Evolutionary conservation across 2,113 vertebrate genomes (phyloP), one percentile per base, ranked within the genome.

Genomic region (Ptilonorhynchus violaceus): DNA sequence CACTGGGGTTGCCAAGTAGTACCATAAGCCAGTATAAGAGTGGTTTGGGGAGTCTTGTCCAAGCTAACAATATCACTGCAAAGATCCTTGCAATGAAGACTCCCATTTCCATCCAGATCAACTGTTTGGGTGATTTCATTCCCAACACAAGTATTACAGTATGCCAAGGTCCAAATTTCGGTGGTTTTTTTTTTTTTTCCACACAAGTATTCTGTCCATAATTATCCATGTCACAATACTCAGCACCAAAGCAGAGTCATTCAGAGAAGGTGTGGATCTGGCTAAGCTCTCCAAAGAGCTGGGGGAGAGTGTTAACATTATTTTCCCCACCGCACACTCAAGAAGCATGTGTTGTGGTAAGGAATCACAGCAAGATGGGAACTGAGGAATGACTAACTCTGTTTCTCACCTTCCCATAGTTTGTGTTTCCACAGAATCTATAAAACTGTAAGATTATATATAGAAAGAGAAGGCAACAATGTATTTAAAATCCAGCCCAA

Each of bases 401-500:
- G 1, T 56, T 91, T 91, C 79, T 92, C 55, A 83, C 44, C 20
- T 92, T 90, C 47, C 58, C 52, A 23, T 78, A 75, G 30, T 85
- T 33, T 66, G 69, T n/a, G 58, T 75, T 94, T 91, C 69, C 56
- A 91, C 56, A 70, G 35, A 91, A 86, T 37, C 24, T 39, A 78
- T 63, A 52, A 59, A 81, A 75, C 17, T 72, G 16, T 44, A 72
- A 85, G 35, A 72, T 68, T 81, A 85, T 39, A 68, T 23, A 63
- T 15, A 89, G 33, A 78, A 93, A 88, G 22, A 87, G 9, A 10
- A 75, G 24, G 25, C 41, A 83, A 78, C 37, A 92, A 49, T 6
- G 7, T 64, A 47, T 78, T 87, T 78, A 66, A 96, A 91, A 92
- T 59, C 18, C n/a, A 62, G n/a, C 42, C 92, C 68, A 66, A 92